phyloP scores from a whole-genome alignment of 2,888 invertebrate species.

The Agrypnus murinus region DNA sequence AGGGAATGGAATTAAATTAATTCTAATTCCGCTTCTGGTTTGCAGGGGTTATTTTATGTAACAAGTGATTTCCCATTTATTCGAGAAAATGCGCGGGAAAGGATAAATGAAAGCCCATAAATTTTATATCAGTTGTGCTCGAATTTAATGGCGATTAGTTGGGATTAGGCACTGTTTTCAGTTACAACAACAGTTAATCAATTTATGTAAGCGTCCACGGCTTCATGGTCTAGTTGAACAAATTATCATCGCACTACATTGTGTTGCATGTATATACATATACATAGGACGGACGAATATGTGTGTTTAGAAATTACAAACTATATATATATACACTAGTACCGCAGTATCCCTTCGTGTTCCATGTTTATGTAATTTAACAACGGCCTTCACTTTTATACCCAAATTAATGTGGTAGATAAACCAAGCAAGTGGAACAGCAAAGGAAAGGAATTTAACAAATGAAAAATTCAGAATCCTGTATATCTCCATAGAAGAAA shows the following conservation, averaged over 20 bases:
- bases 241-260: background rate
- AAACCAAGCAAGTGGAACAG: no score
- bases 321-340: no score
- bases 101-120: constrained; percentile 33
- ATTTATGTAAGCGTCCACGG: constrained; percentile 20
- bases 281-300: background rate
- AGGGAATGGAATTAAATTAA: no score
- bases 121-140: constrained; percentile 30
- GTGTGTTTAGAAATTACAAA: background rate
- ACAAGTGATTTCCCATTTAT: constrained; percentile 10
- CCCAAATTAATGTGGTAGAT: no score
- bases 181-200: constrained; percentile 34
- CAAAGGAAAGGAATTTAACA: background rate
- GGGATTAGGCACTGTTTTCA: constrained; percentile 34
- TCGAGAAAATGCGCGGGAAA: constrained; percentile 9
- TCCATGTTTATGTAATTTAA: no score
- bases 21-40: background rate
- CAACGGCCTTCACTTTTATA: no score
- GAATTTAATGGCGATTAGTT: constrained; percentile 36
- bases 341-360: no score
- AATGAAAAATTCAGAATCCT: constrained; percentile 40
- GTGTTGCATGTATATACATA: background rate
- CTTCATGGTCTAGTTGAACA: background rate
- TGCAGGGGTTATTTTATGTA: constrained; percentile 1
- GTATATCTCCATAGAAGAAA: no score